Evolutionary conservation across 37 sponge, comb jelly and placozoan genomes (phyloP).

Genomic region (Petrosia ficiformis): DNA sequence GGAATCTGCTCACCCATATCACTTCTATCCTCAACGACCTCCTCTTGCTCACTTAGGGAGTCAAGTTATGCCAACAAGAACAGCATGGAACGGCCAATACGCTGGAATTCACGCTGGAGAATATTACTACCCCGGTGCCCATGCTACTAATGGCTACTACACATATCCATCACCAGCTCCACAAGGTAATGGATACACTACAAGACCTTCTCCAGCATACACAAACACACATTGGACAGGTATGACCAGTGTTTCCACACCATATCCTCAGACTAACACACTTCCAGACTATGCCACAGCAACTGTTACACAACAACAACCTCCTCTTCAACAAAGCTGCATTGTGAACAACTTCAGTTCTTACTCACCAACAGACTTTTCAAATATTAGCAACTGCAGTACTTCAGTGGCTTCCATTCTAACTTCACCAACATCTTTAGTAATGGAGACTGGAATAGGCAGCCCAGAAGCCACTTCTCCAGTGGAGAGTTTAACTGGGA

Average conservation of each 20-base stretch:
- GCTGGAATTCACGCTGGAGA: neutral
- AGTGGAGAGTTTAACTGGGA: constrained; percentile 41
- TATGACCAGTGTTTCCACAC: neutral
- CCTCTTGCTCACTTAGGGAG: constrained; percentile 1
- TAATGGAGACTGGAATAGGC: constrained; percentile 11
- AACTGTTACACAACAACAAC: neutral
- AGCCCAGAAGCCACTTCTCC: constrained; percentile 54
- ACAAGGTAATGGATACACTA: neutral
- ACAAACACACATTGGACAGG: neutral
- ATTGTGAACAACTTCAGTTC: neutral
- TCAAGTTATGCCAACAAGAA: constrained; percentile 3
- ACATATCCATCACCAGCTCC: neutral
- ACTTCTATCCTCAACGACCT: constrained; percentile 22
- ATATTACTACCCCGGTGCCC: neutral
- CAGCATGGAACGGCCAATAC: neutral
- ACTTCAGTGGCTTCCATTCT: neutral
- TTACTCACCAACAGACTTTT: neutral
- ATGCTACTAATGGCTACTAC: neutral
- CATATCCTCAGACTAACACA: neutral
- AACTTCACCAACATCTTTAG: neutral
- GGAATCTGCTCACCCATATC: constrained; percentile 14
- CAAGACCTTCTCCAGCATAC: neutral
- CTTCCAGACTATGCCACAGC: constrained; percentile 4
- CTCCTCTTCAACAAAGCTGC: neutral
- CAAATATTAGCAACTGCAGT: neutral